A percentile compares a stretch with the other conserved stretches of the same genome.
These are phyloP conservation scores for Antheraea mylitta DNA, from an alignment of 1,140 invertebrate genomes.

Conservation along the genomic window DNA sequence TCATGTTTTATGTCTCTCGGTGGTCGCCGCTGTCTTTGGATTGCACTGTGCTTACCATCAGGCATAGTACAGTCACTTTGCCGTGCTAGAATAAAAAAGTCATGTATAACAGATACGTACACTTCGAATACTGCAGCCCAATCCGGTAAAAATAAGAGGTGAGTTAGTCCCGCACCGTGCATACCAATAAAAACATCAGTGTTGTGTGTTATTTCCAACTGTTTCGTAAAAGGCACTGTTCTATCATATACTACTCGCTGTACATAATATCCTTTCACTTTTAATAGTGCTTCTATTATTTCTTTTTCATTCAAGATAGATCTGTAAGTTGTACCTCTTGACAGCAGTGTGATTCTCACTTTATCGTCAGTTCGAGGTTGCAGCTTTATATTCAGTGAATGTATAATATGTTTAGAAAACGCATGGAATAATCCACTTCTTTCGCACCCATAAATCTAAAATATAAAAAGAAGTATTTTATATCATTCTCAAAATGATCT, in stretches of 20 bases:
- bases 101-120: constrained; percentile 79
- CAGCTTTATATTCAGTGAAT: constrained; percentile 88
- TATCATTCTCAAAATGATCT: no score
- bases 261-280: constrained; percentile 83
- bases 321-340: constrained; percentile 82
- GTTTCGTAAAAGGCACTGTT: constrained; percentile 83
- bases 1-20: no score
- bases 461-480: constrained; percentile 31
- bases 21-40: no score
- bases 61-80: no score
- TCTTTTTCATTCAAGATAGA: constrained; percentile 93
- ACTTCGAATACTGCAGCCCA: constrained; percentile 98
- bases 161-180: constrained; percentile 98
- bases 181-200: constrained; percentile 97
- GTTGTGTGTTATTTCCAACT: constrained; percentile 91
- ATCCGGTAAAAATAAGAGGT: constrained; percentile 96
- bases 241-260: constrained; percentile 82
- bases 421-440: constrained; percentile 96
- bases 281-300: constrained; percentile 83
- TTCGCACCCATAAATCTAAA: constrained; percentile 95
- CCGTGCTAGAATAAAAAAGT: no score
- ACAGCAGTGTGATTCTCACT: constrained; percentile 90
- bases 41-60: no score
- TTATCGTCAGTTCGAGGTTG: constrained; percentile 80
- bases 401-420: constrained; percentile 94